A percentile compares a stretch with the other conserved stretches of the same genome.
Conservation (phyloP, 2,888 invertebrate genomes). For the Autographa pulchrina region DNA sequence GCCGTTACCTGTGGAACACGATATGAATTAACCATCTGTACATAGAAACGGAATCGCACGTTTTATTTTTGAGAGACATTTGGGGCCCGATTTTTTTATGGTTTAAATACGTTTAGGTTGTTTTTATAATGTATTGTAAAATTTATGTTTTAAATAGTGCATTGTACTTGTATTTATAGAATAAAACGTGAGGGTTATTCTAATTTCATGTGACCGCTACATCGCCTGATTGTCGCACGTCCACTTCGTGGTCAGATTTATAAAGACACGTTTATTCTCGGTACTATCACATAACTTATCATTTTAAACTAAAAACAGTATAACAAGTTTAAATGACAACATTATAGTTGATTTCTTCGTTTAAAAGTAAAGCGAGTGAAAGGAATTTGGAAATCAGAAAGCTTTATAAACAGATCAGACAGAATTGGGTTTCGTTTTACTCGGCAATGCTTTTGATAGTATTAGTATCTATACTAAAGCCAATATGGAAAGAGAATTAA, state of each 20-base stretch:
- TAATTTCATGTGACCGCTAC: slow-evolving; percentile 39
- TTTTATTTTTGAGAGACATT: slow-evolving; percentile 63
- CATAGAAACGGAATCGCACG: slow-evolving; percentile 50
- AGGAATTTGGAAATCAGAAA: slow-evolving; percentile 52
- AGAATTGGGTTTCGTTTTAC: slow-evolving; percentile 40
- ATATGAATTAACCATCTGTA: slow-evolving; percentile 77
- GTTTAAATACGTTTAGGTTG: not conserved
- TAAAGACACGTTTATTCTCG: slow-evolving; percentile 30
- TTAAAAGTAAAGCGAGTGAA: slow-evolving; percentile 46
- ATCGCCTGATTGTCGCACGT: slow-evolving; percentile 24
- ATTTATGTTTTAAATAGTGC: not conserved
- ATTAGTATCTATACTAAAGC: too few relatives aligned
- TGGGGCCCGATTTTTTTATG: slow-evolving; percentile 24
- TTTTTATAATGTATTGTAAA: slow-evolving; percentile 2
- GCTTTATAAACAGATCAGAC: slow-evolving; percentile 40
- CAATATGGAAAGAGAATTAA: too few relatives aligned
- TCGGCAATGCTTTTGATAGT: slow-evolving; percentile 1
- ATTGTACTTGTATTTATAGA: slow-evolving; percentile 17
- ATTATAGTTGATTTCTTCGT: slow-evolving; percentile 27
- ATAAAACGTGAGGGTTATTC: slow-evolving; percentile 28
- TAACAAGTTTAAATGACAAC: slow-evolving; percentile 24
- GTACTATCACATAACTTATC: slow-evolving; percentile 32
- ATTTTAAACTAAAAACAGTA: slow-evolving; percentile 25
- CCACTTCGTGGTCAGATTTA: slow-evolving; percentile 48
- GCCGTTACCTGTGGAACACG: slow-evolving; percentile 91